Percentiles rank a stretch among this genome's conserved stretches.
Conservation (phyloP, 2,113 vertebrate genomes). For the Asarcornis scutulata region DNA sequence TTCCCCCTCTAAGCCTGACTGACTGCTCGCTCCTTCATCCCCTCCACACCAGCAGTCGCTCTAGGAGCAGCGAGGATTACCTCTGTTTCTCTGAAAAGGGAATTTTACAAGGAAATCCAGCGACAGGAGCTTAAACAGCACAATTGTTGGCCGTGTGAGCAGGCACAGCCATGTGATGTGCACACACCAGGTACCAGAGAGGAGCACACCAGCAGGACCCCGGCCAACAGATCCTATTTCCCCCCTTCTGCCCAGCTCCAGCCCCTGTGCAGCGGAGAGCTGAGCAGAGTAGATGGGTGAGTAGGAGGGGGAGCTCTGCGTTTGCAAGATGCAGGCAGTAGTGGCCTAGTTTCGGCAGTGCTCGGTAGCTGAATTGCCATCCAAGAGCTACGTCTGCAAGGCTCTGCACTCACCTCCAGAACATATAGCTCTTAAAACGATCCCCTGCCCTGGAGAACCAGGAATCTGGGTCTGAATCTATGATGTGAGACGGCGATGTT, state of each 20-base stretch:
- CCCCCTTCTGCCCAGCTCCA: background rate
- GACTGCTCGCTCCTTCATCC: conserved; percentile 34
- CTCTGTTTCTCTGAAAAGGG: background rate
- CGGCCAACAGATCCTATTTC: background rate
- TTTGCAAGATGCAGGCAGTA: background rate
- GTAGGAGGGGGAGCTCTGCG: background rate
- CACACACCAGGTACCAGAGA: background rate
- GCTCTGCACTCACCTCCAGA: background rate
- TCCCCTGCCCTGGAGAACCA: background rate
- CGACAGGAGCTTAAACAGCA: background rate
- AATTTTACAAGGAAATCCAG: background rate
- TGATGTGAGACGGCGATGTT: background rate
- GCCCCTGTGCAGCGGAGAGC: background rate
- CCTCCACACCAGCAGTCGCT: background rate
- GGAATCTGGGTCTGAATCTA: background rate
- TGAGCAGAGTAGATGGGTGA: background rate
- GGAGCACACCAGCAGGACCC: background rate
- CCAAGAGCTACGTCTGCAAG: background rate
- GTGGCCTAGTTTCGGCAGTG: background rate
- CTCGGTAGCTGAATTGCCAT: background rate
- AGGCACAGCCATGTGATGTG: background rate
- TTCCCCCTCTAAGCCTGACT: conserved; percentile 19
- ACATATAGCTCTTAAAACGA: background rate
- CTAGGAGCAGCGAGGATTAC: background rate
- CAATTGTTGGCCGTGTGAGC: background rate